Percentiles rank a stretch among this genome's conserved stretches.
Conservation (phyloP, 2,113 vertebrate species). For the Mobula hypostoma region DNA sequence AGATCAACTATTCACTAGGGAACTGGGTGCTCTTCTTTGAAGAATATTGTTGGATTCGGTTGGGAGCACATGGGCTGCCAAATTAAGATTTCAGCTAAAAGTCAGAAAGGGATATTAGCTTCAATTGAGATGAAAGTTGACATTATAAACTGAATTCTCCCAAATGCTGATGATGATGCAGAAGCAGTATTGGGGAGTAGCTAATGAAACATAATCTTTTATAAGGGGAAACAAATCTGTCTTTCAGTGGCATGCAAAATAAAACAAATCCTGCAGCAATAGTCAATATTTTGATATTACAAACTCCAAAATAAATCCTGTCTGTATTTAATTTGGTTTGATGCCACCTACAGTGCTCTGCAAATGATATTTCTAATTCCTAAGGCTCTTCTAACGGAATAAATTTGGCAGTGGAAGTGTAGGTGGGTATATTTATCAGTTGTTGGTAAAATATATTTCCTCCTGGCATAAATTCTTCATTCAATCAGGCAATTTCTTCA, state of each 20-base stretch:
- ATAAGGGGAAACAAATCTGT: not conserved
- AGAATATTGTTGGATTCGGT: not conserved
- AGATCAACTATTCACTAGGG: not conserved
- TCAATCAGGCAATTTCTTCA: not conserved
- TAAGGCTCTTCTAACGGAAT: slow-evolving; percentile 1
- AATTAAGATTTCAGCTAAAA: not conserved
- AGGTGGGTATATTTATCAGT: slow-evolving; percentile 2
- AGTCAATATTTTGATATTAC: slow-evolving; percentile 30
- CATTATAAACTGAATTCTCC: not conserved
- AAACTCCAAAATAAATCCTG: slow-evolving; percentile 27
- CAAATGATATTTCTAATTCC: slow-evolving; percentile 28
- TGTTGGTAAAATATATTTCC: slow-evolving; percentile 6
- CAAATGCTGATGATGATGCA: not conserved
- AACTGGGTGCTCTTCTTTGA: not conserved
- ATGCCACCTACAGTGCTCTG: slow-evolving; percentile 25
- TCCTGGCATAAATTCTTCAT: not conserved
- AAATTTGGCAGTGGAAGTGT: slow-evolving; percentile 1
- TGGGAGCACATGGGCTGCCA: not conserved
- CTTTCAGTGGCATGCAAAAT: not conserved
- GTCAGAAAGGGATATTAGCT: not conserved
- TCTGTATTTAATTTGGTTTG: slow-evolving; percentile 26
- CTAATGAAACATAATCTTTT: not conserved
- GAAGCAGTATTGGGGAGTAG: not conserved
- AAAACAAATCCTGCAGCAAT: not conserved
- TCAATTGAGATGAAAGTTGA: not conserved